A percentile compares a stretch with the other conserved stretches of the same genome.
Conservation (phyloP, 2,797 vertebrate genomes). For the Melanotaenia maccullochi region DNA sequence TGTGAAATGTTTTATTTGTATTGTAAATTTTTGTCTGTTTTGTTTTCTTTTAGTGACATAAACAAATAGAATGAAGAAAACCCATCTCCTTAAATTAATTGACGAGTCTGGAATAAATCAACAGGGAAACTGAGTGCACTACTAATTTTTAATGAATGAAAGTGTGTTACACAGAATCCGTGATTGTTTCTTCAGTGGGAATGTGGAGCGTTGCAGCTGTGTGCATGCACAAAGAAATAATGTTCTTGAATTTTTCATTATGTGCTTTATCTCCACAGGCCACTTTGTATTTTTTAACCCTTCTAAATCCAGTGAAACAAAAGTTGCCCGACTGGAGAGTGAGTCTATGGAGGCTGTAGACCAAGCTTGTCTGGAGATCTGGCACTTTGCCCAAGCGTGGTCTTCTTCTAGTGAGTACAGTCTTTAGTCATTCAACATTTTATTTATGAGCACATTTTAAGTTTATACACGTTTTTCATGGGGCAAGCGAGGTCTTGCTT, state of each 20-base stretch:
- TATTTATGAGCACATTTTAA: neutral
- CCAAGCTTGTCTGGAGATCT: slow-evolving; percentile 80
- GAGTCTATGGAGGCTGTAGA: slow-evolving; percentile 75
- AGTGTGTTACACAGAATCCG: no score
- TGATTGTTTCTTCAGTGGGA: no score
- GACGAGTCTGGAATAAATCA: no score
- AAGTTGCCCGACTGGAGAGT: slow-evolving; percentile 71
- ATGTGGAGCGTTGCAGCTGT: neutral
- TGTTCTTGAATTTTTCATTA: neutral
- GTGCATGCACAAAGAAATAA: neutral
- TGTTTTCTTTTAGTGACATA: no score
- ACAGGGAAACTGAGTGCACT: no score
- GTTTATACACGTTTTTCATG: neutral
- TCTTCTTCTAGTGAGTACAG: neutral
- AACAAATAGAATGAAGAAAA: no score
- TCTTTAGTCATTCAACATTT: neutral
- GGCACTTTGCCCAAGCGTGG: slow-evolving; percentile 59
- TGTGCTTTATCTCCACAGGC: slow-evolving; percentile 49
- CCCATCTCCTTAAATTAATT: no score
- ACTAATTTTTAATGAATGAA: no score
- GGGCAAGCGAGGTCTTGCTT: neutral
- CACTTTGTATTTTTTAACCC: slow-evolving; percentile 65
- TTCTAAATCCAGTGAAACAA: fast-evolving
- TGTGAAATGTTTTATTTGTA: no score
- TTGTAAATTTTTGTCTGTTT: no score